Conservation (phyloP, 2,797 vertebrate genomes). For the Sphenodon punctatus region DNA sequence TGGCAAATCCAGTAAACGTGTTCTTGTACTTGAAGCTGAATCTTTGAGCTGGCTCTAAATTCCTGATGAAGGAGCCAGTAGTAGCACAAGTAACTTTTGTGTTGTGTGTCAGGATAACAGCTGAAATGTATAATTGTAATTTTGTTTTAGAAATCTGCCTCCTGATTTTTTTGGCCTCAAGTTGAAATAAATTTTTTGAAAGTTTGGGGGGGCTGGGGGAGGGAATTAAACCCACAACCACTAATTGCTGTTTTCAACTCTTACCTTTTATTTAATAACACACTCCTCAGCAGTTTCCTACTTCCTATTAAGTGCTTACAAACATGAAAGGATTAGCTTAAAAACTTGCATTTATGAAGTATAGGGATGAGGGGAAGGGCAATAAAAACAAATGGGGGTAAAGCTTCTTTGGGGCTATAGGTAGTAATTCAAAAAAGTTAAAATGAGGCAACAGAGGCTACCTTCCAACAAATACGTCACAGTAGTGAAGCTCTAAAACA, state of each 20-base stretch:
- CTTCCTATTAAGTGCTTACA: not conserved
- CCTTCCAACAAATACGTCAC: no score
- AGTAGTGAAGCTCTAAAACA: no score
- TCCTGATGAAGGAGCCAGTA: not conserved
- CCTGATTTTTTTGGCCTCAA: conserved; percentile 4
- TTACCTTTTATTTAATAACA: not conserved
- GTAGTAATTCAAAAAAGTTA: no score
- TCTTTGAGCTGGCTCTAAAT: not conserved
- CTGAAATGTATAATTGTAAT: not conserved
- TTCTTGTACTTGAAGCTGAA: not conserved
- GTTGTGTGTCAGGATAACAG: no score
- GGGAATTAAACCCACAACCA: not conserved
- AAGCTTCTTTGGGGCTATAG: not conserved
- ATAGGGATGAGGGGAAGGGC: no score
- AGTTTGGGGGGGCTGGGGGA: not conserved
- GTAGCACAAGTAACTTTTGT: no score
- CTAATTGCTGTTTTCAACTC: rapidly evolving
- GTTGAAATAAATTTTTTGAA: not conserved
- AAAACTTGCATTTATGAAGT: not conserved
- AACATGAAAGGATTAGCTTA: not conserved
- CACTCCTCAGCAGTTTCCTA: not conserved
- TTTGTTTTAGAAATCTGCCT: not conserved
- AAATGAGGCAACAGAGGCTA: no score
- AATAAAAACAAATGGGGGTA: not conserved
- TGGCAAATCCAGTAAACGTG: conserved; percentile 14